phyloP scores from a whole-genome alignment of 2,113 vertebrate genomes.

The Erinaceus europaeus region DNA sequence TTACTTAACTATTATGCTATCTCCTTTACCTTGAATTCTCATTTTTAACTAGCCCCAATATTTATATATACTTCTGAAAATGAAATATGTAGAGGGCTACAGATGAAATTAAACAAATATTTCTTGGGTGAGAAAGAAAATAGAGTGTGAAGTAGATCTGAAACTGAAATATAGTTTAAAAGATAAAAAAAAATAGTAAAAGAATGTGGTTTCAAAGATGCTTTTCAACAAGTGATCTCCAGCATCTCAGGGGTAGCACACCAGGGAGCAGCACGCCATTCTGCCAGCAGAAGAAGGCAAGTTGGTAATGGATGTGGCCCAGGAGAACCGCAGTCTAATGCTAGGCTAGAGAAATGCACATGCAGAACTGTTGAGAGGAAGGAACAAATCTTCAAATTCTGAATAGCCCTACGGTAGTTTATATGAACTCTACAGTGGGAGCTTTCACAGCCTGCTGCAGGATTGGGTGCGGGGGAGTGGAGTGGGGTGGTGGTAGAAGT shows the following conservation, averaged over 20 bases:
- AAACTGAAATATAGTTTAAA: neutral
- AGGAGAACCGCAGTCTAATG: neutral
- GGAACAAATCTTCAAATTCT: neutral
- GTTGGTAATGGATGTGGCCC: neutral
- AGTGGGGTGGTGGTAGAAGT: too few relatives aligned
- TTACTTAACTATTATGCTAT: too few relatives aligned
- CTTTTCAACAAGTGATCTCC: neutral
- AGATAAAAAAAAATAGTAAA: neutral
- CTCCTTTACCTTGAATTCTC: too few relatives aligned
- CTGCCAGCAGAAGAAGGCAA: neutral
- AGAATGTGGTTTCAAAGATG: neutral
- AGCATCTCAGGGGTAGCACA: neutral
- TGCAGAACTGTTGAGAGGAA: neutral
- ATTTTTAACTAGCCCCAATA: neutral
- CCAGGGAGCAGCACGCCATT: neutral
- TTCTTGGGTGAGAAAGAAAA: constrained; percentile 27
- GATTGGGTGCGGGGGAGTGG: too few relatives aligned
- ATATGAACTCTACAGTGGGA: neutral
- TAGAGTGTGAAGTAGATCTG: neutral
- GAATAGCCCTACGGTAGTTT: accelerated
- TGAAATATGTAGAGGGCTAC: neutral
- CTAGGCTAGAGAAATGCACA: neutral
- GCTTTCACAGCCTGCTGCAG: neutral
- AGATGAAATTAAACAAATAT: neutral
- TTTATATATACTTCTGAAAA: constrained; percentile 34